phyloP scores from a whole-genome alignment of 2,888 invertebrate species.

The Hypomecis punctinalis region DNA sequence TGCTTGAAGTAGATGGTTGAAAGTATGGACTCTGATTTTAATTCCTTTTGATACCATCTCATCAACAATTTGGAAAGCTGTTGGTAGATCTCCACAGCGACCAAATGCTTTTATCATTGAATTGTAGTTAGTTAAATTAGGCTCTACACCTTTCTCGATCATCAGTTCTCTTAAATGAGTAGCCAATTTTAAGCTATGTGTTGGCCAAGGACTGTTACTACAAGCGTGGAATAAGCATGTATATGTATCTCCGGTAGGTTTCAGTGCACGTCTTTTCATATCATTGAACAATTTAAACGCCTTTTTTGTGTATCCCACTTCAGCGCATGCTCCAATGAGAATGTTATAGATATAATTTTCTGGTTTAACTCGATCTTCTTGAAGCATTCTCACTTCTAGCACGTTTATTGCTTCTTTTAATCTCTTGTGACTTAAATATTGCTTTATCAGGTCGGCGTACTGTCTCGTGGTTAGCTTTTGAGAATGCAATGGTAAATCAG shows the following conservation, averaged over 20 bases:
- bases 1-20: slow-evolving; percentile 92
- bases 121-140: slow-evolving; percentile 92
- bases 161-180: slow-evolving; percentile 87
- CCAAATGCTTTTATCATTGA: slow-evolving; percentile 97
- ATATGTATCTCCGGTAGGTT: slow-evolving; percentile 89
- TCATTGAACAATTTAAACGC: slow-evolving; percentile 93
- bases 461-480: slow-evolving; percentile 86
- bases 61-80: slow-evolving; percentile 93
- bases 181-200: slow-evolving; percentile 89
- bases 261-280: slow-evolving; percentile 91
- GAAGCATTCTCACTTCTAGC: slow-evolving; percentile 90
- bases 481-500: slow-evolving; percentile 76
- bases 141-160: slow-evolving; percentile 87
- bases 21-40: slow-evolving; percentile 87
- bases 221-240: slow-evolving; percentile 96
- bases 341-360: slow-evolving; percentile 92
- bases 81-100: slow-evolving; percentile 90
- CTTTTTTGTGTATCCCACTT: slow-evolving; percentile 93
- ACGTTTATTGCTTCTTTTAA: slow-evolving; percentile 92
- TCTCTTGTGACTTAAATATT: slow-evolving; percentile 86
- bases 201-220: slow-evolving; percentile 89
- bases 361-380: slow-evolving; percentile 92
- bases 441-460: slow-evolving; percentile 90
- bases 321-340: slow-evolving; percentile 93
- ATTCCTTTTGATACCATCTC: slow-evolving; percentile 90